Percentiles rank a stretch among this genome's conserved stretches.
Conservation (phyloP, 2,888 invertebrate genomes). For the Cremastinae sp. region DNA sequence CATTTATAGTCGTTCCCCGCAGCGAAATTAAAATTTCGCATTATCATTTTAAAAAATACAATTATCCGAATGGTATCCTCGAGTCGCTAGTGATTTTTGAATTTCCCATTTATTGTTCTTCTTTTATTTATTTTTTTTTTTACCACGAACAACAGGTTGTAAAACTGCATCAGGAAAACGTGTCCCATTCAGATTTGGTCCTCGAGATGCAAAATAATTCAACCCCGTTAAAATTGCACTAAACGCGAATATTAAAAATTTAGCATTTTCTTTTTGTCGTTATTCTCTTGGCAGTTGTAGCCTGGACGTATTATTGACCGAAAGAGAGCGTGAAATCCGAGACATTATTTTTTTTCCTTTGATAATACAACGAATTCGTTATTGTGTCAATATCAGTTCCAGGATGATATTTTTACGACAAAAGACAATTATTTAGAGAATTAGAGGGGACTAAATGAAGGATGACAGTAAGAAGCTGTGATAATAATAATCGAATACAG, state of each 20-base stretch:
- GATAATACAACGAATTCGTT: slow-evolving; percentile 23
- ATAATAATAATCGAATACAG: slow-evolving; percentile 2
- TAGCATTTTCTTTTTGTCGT: slow-evolving; percentile 49
- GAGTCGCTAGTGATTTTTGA: slow-evolving; percentile 33
- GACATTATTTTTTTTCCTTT: slow-evolving; percentile 38
- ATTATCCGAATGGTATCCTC: slow-evolving; percentile 21
- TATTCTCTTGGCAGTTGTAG: slow-evolving; percentile 71
- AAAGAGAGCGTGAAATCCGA: slow-evolving; percentile 65
- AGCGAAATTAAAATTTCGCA: slow-evolving; percentile 19
- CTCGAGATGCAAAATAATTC: slow-evolving; percentile 43
- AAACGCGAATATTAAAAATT: slow-evolving; percentile 44
- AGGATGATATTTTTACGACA: slow-evolving; percentile 14
- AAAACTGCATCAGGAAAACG: slow-evolving; percentile 25
- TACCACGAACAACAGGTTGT: slow-evolving; percentile 16
- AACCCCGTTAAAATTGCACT: slow-evolving; percentile 21
- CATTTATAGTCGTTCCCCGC: slow-evolving; percentile 18
- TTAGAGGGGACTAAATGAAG: not conserved
- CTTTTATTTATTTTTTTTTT: not conserved
- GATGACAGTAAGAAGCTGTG: not conserved
- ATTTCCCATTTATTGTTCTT: slow-evolving; percentile 4
- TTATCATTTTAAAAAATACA: slow-evolving; percentile 46
- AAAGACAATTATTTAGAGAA: not conserved
- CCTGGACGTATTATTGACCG: slow-evolving; percentile 73
- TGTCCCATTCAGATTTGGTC: slow-evolving; percentile 48
- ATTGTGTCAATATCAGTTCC: slow-evolving; percentile 20